Conservation (phyloP, 2,797 vertebrate species). For the Gymnodraco acuticeps region DNA sequence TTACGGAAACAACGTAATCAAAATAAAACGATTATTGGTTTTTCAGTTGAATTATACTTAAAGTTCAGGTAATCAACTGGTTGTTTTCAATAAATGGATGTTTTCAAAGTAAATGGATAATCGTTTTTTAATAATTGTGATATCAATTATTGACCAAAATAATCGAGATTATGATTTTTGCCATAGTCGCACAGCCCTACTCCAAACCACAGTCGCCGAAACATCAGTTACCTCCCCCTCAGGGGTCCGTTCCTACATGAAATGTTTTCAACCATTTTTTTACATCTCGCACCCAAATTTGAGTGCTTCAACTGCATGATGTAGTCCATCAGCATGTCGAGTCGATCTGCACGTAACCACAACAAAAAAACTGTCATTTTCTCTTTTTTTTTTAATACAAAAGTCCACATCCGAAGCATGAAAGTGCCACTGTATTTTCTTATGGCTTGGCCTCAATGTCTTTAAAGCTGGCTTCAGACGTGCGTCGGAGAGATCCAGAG, state of each 20-base stretch:
- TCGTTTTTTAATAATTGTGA: no score
- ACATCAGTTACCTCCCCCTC: slow-evolving; percentile 43
- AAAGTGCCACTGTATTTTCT: slow-evolving; percentile 86
- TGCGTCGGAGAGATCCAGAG: slow-evolving; percentile 91
- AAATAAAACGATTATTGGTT: no score
- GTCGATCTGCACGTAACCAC: slow-evolving; percentile 83
- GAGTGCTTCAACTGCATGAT: slow-evolving; percentile 85
- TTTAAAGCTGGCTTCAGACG: slow-evolving; percentile 96
- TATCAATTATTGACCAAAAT: no score
- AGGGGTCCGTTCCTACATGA: slow-evolving; percentile 62
- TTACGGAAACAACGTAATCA: no score
- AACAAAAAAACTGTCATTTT: slow-evolving; percentile 75
- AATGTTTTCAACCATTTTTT: slow-evolving; percentile 74
- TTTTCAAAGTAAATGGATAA: no score
- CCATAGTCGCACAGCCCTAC: no score
- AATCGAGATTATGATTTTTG: no score
- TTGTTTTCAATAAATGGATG: no score
- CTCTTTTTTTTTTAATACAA: slow-evolving; percentile 71
- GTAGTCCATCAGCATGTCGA: slow-evolving; percentile 86
- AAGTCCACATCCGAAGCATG: slow-evolving; percentile 82
- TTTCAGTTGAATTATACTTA: no score
- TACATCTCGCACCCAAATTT: slow-evolving; percentile 78
- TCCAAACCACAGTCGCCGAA: slow-evolving; percentile 15
- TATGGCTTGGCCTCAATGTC: slow-evolving; percentile 93
- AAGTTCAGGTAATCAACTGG: no score